phyloP scores from a whole-genome alignment of 2,113 vertebrate genomes.

The Redunca redunca region DNA sequence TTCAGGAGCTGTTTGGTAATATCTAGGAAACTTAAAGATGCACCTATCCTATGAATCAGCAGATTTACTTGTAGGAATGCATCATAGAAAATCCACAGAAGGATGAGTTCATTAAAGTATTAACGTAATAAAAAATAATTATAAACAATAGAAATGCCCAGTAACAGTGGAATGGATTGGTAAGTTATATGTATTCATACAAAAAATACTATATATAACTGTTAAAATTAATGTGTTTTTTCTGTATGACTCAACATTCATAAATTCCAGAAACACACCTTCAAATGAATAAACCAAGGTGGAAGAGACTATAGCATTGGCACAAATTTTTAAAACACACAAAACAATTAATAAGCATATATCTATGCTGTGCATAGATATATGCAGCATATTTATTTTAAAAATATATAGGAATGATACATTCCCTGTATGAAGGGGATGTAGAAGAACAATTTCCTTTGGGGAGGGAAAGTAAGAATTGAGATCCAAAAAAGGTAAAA shows the following conservation, averaged over 20 bases:
- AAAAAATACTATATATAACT: not conserved
- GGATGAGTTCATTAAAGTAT: not conserved
- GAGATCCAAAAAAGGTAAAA: not conserved
- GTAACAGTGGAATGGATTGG: not conserved
- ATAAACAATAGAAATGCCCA: not conserved
- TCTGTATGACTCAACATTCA: not conserved
- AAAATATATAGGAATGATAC: not conserved
- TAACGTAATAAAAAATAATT: not conserved
- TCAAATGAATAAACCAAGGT: not conserved
- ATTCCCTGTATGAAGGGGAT: not conserved
- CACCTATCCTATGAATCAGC: not conserved
- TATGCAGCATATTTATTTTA: not conserved
- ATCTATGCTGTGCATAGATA: not conserved
- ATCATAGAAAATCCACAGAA: not conserved
- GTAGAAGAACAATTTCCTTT: not conserved
- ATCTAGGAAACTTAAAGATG: not conserved
- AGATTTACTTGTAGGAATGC: not conserved
- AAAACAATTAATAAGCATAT: not conserved
- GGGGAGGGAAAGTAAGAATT: not conserved
- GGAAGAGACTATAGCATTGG: not conserved
- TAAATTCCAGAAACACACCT: not conserved
- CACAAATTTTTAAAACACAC: not conserved
- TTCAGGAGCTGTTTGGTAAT: not conserved
- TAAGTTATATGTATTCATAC: not conserved
- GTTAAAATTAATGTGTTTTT: not conserved